Evolutionary conservation across 2,888 invertebrate species (phyloP), one percentile per base, ranked within the genome.

Genomic region (Metallyticus violacea): DNA sequence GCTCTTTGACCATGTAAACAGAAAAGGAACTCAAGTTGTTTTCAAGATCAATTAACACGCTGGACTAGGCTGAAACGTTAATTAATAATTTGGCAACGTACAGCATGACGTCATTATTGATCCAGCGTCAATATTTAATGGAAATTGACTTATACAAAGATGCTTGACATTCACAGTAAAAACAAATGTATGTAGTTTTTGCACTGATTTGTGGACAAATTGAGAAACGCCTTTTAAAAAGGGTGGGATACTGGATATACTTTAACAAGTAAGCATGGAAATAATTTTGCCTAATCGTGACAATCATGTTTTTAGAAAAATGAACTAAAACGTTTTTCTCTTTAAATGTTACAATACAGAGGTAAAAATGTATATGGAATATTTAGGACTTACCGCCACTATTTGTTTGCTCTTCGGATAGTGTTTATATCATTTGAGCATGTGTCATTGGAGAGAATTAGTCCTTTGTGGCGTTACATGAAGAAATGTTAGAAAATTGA

Each of bases 81-180:
- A 82, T 82, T 76, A 82, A 62, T 83, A 83, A 76, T 26, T 83
- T 77, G 28, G 76, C 26, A 29, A 26, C 7, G 62, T 82, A 40
- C 30, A 30, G 81, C 81, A 76, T 82, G 82, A 82, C 82, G 83
- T 83, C 83, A 83, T 77, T 83, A 83, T 83, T 83, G 83, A 83
- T 83, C 83, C 77, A 28, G 83, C 7, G 27, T 83, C 77, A 77
- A 83, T 83, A 77, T 83, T 83, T 83, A 77, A 83, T 83, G 83
- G 77, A 77, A 83, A 83, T 83, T 83, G 77, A 77, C 83, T 28
- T 83, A 28, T 83, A 83, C 26, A 62, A 62, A 62, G 40, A 15
- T 62, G 22, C 40, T 62, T 15, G 0, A 62, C 15, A 62, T 62
- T n/a, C n/a, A n/a, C n/a, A n/a, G n/a, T n/a, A n/a, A 2, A 62